Evolutionary conservation across 2,888 invertebrate genomes (phyloP).

Genomic region (Sthenelais limicola): DNA sequence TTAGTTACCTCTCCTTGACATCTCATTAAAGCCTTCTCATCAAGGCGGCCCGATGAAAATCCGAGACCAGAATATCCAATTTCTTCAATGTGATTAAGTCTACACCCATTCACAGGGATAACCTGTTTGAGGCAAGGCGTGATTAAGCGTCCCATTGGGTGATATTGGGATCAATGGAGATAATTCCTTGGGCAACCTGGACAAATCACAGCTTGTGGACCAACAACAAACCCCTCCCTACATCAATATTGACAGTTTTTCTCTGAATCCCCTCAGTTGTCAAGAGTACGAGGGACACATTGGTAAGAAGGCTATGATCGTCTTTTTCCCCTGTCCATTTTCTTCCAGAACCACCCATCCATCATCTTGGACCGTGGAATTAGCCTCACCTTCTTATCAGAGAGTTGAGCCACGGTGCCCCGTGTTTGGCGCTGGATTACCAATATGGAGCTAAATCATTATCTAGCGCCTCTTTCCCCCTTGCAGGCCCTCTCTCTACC

Average conservation of each 20-base stretch:
- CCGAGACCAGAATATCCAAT: constrained; percentile 7
- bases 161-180: constrained; percentile 31
- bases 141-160: background rate
- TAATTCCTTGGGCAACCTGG: constrained; percentile 8
- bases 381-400: constrained; percentile 19
- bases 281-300: no score
- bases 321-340: background rate
- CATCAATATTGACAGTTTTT: no score
- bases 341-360: background rate
- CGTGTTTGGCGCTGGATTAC: constrained; percentile 21
- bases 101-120: background rate
- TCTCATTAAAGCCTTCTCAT: no score
- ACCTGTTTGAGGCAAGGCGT: background rate
- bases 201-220: constrained; percentile 13
- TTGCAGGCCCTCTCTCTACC: background rate
- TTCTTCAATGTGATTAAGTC: background rate
- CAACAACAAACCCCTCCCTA: background rate
- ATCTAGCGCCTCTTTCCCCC: constrained; percentile 5
- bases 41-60: no score
- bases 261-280: no score
- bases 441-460: constrained; percentile 29
- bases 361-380: background rate
- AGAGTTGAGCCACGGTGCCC: no score
- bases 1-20: no score
- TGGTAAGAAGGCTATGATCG: background rate